Base-by-base conservation (phyloP, 2,797 vertebrate genomes). In the Lepilemur ruficaudatus region DNA sequence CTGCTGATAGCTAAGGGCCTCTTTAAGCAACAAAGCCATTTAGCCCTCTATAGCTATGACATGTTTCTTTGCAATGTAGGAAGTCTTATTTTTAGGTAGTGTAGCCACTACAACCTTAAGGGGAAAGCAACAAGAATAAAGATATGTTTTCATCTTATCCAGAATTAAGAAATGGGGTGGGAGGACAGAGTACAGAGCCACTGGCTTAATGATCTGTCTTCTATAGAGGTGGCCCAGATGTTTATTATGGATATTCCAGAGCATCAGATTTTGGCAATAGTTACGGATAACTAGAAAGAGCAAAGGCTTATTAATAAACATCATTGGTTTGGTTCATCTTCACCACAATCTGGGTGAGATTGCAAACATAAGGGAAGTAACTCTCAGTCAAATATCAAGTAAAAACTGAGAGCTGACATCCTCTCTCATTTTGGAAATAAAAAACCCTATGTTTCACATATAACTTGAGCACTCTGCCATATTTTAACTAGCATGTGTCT, bases 401-500 rank as follows among this genome's bases (percentile, higher is more conserved):
- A 55, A 89, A 93, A 87, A 80, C 61, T 22, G n/a, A 89, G 73
- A 90, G 55, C n/a, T 61, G 69, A 52, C 5, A 20, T 50, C 30
- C 32, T 90, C 72, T 82, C n/a, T 18, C 9, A 81, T 85, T 92
- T 84, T 89, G 48, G 41, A 93, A 93, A 25, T 85, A 46, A 86
- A 83, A 55, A 86, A 18, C 91, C 89, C 87, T 41, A 35, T 93
- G 11, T 22, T 65, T 93, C 46, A 46, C 86, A 94, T 91, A 28
- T 79, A 96, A 95, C 79, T 94, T 92, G 94, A 97, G 91, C 13
- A 92, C 32, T 52, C 46, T 80, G 96, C 32, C 70, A 41, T 97
- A 96, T 95, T 97, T 95, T 88, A 97, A 95, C 52, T 75, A 87
- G 78, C 65, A 83, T 86, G 30, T 96, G 93, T 97, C 91, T 97